phyloP scores from a whole-genome alignment of 2,113 vertebrate species.

The Hydrochoerus hydrochaeris region DNA sequence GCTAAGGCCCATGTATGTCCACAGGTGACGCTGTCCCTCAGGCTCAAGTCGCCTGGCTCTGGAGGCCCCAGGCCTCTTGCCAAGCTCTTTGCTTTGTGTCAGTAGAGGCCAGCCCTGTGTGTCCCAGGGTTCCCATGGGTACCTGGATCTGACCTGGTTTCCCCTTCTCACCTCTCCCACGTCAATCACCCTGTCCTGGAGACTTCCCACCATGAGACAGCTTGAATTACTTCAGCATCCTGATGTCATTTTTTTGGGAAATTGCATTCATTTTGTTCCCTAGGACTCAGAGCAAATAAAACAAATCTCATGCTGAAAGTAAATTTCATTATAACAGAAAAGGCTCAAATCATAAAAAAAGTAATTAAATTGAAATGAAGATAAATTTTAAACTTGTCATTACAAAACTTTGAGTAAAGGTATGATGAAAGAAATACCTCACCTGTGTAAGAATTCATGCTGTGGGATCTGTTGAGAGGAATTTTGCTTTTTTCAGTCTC shows the following conservation, averaged over 20 bases:
- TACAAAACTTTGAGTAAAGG: neutral
- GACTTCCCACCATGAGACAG: neutral
- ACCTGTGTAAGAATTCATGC: neutral
- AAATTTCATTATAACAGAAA: conserved; percentile 12
- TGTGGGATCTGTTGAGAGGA: neutral
- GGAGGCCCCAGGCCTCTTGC: neutral
- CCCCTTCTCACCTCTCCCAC: fast-evolving
- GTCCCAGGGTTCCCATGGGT: neutral
- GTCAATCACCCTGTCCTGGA: neutral
- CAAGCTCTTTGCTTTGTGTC: neutral
- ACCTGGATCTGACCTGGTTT: neutral
- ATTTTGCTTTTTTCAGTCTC: neutral
- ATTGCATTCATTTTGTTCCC: neutral
- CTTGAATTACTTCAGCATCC: neutral
- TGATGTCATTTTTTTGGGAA: conserved; percentile 8
- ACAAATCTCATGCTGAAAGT: conserved; percentile 33
- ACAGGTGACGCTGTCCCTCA: neutral
- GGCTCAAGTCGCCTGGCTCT: neutral
- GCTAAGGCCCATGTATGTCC: neutral
- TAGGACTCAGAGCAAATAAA: neutral
- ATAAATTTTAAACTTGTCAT: conserved; percentile 46
- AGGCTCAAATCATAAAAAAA: neutral
- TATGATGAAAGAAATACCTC: conserved; percentile 10
- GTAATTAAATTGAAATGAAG: conserved; percentile 44
- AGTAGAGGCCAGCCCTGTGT: neutral